Conservation (phyloP, 2,888 invertebrate species). For the Slavum lentiscoides region DNA sequence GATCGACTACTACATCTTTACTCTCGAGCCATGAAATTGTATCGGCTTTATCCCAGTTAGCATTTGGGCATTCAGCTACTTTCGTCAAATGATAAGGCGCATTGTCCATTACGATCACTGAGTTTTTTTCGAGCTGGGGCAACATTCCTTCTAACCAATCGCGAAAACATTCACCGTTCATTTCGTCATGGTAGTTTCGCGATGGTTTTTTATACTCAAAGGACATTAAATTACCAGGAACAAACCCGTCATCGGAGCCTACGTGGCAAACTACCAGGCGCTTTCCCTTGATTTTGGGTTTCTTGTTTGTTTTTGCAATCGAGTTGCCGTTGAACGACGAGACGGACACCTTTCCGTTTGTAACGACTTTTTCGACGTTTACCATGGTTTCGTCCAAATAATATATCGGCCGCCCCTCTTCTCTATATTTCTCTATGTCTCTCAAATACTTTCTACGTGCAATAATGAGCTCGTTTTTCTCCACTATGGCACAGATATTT, state of each 20-base stretch:
- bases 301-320: not conserved
- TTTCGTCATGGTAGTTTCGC: constrained; percentile 7
- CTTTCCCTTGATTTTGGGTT: not conserved
- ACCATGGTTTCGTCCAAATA: constrained; percentile 8
- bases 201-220: constrained; percentile 8
- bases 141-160: constrained; percentile 13
- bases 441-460: constrained; percentile 2
- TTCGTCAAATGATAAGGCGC: constrained; percentile 11
- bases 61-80: not conserved
- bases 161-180: constrained; percentile 2
- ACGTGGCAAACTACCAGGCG: not conserved
- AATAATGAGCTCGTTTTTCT: not conserved
- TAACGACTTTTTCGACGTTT: not conserved
- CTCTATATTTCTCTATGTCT: not conserved
- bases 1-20: not conserved
- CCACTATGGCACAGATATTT: not conserved
- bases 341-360: not conserved
- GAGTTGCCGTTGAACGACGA: not conserved
- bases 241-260: constrained; percentile 6
- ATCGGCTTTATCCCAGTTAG: not conserved
- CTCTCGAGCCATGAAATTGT: not conserved
- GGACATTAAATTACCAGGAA: not conserved
- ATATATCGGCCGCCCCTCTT: not conserved
- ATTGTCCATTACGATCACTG: constrained; percentile 6
- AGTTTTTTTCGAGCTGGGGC: not conserved